Evolutionary conservation across 2,888 invertebrate species (phyloP), one percentile per base, ranked within the genome.

Genomic region (Dioctria linearis): DNA sequence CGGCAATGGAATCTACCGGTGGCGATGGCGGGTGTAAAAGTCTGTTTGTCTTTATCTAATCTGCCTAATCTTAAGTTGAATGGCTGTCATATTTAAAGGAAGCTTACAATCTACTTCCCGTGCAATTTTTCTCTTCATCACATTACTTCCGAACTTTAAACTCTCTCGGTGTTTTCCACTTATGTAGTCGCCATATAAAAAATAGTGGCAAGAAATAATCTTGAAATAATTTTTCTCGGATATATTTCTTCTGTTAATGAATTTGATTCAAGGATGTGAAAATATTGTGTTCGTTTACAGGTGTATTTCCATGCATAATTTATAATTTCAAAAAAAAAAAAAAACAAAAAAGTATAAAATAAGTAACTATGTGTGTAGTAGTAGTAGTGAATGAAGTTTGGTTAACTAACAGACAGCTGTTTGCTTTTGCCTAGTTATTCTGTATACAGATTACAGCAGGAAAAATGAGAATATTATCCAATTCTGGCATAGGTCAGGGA

Each of bases 81-180:
- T 13, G 61, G 5, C 13, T 61, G 61, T 11, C 25, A 39, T 61
- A 39, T 39, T 8, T 11, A 11, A 39, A 61, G 61, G 61, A 61
- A 61, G 61, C 61, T 1, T 61, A 4, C 61, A 61, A 61, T 61
- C 25, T 61, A 61, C 39, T 61, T 61, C 61, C 61, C 54, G 11
- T 54, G 8, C 54, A 8, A 54, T 54, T 54, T 54, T 11, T 54
- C 25, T 25, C 25, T 25, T 25, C 25, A 54, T 46, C 49, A 46
- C 49, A 25, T 9, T 46, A 46, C 49, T 46, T 5, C 9, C 49
- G 49, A 25, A 25, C 25, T 25, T 25, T 25, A 25, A 25, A 25
- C 25, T 46, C 49, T 9, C 49, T 46, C 2, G 49, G 49, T 25
- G 25, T n/a, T n/a, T 8, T 46, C 46, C 4, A 5, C 46, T 46